Base-by-base conservation (phyloP, 2,113 vertebrate species). In the Stercorarius parasiticus region DNA sequence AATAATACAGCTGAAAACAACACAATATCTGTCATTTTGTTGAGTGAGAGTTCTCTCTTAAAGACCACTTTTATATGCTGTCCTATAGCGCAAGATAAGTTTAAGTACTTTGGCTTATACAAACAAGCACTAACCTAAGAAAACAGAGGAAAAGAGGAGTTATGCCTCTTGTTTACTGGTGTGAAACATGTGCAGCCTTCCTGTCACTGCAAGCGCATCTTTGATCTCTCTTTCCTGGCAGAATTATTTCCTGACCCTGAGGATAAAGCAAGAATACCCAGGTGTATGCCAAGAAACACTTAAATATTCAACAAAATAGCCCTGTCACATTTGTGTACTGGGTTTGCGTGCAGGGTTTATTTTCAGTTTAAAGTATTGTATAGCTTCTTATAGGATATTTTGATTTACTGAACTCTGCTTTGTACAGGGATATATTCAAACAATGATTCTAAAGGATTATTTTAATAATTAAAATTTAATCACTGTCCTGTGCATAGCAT, bases 191-290 rank as follows among this genome's bases (percentile, higher is more conserved):
- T 49, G 25, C 85, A 93, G 38, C 10, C 10, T 95, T 29, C 14
- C 10, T 78, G 45, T 70, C n/a, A 53, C n/a, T 89, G 55, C n/a
- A 74, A 91, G 22, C 21, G 42, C 0, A 0, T 59, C 43, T 86
- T 78, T 78, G 59, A 86, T 93, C n/a, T 78, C 69, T 72, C 64
- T 86, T 71, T 92, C 82, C n/a, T 88, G 50, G 43, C 26, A 93
- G 76, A 90, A 93, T 88, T 64, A 90, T 93, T 90, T 90, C 55
- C 38, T 88, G 42, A 78, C 45, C 55, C 55, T 64, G 20, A 58
- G n/a, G 23, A 5, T 40, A 92, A 87, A 78, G 19, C 5, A 42
- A 36, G 40, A 95, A 89, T 59, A 62, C 10, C 10, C 10, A 73
- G 20, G 15, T 38, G 7, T 30, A 52, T 72, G 23, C 22, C 32